Base-by-base conservation (phyloP, 2,888 invertebrate genomes). In the Augiades crinisus region DNA sequence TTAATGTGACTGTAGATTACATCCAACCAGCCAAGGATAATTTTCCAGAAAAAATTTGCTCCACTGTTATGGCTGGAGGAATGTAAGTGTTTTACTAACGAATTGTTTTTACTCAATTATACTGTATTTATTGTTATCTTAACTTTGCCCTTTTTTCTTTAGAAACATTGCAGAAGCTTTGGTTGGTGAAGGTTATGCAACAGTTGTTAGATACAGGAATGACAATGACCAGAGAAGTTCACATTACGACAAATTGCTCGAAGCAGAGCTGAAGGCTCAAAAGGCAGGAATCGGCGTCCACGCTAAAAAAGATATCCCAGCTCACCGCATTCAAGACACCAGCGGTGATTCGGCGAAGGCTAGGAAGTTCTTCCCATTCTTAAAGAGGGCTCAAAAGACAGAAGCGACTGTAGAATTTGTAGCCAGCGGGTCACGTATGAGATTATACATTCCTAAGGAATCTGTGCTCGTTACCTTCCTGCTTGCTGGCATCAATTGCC, bases 331-430 rank as follows among this genome's bases (percentile, higher is more conserved):
- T 53, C 96, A 96, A 59, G 98, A 99, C 86, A 94, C 98, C 2
- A 93, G 94, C 54, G 94, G 94, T 3, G 93, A 98, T 86, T 91
- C 94, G 33, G 91, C 94, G 0, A 96, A 96, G 72, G 94, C 96
- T 1, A 97, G 96, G 78, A 96, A 97, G 73, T 98, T 98, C 87
- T 91, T 99, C 74, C 97, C 98, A 37, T 96, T 97, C 71, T 92
- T 99, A 70, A 97, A 97, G 81, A 92, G 99, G 64, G 96, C 97
- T 5, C 94, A 96, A 53, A 94, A 95, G 60, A 94, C 95, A 38
- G 98, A 98, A 74, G 99, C 95, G 3, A 93, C 97, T 8, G 98
- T 99, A 2, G 99, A 99, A 77, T 99, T 98, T 78, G 97, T 99
- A 1, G 96, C 98, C 0, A 98, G 98, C 71, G 99, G 99, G 12